Base-by-base conservation (phyloP, 2,113 vertebrate species). In the Panthera uncia region DNA sequence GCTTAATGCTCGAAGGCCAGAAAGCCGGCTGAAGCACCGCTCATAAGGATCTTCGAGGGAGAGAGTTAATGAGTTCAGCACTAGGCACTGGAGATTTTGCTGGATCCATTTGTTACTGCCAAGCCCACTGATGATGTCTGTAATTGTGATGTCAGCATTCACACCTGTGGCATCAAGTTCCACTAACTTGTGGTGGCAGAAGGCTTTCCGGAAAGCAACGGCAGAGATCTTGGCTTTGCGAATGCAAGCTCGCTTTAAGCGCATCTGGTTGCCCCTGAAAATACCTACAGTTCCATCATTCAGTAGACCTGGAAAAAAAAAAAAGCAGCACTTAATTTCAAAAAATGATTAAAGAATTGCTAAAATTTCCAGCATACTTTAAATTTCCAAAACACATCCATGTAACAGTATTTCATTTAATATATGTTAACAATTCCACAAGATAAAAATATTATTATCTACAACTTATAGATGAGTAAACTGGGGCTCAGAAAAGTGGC, bases 201-300 rank as follows among this genome's bases (percentile, higher is more conserved):
- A 99, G 1, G 99, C 99, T 92, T 99, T 99, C 98, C 99, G 99
- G 97, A 99, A 99, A 89, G 99, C 99, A 98, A 99, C 99, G 0
- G 99, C 99, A 0, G 99, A 99, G 97, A 99, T 99, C 11, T 99
- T 99, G 0, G 99, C 99, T 38, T 99, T 99, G 38, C 99, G 99
- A 98, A 99, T 99, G 88, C 99, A 99, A 89, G 99, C 99, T 31
- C 99, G 98, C 88, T 99, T 99, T 98, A 99, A 96, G 15, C 99
- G 99, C 98, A 99, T 99, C 98, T 99, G 99, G 65, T 99, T 99
- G 91, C 99, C 99, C 36, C 99, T 99, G 98, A 99, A 99, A 80
- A 99, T 99, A 63, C 99, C 99, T 97, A 99, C 99, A 0, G 99
- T 99, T 73, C 99, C 99, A 98, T 99, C 99, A 1, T 99, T 99